Conservation (phyloP, 1,140 invertebrate species). For the Camponotus floridanus region DNA sequence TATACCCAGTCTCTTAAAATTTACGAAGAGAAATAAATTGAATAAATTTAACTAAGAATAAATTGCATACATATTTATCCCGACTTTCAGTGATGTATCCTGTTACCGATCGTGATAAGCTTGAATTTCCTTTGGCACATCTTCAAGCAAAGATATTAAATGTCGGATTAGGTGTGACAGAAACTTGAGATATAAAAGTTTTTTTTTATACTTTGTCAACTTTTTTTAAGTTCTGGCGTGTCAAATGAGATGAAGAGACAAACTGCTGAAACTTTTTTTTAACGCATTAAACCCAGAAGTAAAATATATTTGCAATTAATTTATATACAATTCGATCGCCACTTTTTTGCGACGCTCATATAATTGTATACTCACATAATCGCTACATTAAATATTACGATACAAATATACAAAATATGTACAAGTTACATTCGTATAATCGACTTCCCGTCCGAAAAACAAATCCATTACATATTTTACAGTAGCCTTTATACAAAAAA, state of each 20-base stretch:
- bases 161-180: background rate
- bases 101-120: background rate
- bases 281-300: constrained; percentile 19
- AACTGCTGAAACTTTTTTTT: constrained; percentile 1
- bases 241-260: background rate
- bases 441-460: constrained; percentile 4
- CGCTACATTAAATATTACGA: constrained; percentile 71
- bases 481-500: constrained; percentile 54
- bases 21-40: background rate
- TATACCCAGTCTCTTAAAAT: background rate
- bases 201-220: constrained; percentile 1
- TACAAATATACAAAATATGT: constrained; percentile 79
- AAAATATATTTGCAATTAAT: constrained; percentile 59
- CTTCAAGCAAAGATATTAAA: constrained; percentile 1
- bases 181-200: background rate
- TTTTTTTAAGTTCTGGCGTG: background rate
- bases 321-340: constrained; percentile 55
- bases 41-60: constrained; percentile 12
- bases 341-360: constrained; percentile 4
- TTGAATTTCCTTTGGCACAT: background rate
- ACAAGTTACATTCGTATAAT: constrained; percentile 67
- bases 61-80: constrained; percentile 23
- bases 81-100: background rate
- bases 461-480: constrained; percentile 46
- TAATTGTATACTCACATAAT: constrained; percentile 54